Evolutionary conservation across 2,113 vertebrate species (phyloP).

Genomic region (Neogobius melanostomus): DNA sequence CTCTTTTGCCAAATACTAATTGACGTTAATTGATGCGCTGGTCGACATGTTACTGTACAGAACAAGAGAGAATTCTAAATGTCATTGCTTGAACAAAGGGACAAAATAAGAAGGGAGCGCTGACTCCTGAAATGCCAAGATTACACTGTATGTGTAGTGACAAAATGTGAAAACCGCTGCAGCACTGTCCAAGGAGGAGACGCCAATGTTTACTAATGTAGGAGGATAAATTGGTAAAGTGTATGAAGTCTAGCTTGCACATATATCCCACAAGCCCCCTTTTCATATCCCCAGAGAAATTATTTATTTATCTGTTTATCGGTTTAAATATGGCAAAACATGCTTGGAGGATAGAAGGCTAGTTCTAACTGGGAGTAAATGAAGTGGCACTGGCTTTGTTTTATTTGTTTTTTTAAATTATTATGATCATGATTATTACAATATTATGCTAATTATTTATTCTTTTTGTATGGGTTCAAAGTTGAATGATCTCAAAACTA

Average conservation of each 20-base stretch:
- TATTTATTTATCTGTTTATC: constrained; percentile 87
- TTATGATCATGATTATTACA: constrained; percentile 75
- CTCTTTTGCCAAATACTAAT: constrained; percentile 56
- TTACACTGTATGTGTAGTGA: constrained; percentile 51
- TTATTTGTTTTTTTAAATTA: constrained; percentile 69
- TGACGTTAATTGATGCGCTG: constrained; percentile 33
- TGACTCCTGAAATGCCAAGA: constrained; percentile 47
- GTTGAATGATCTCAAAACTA: constrained; percentile 99
- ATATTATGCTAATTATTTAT: constrained; percentile 93
- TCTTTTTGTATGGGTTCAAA: constrained; percentile 97
- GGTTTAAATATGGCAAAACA: constrained; percentile 69
- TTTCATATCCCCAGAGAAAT: constrained; percentile 68
- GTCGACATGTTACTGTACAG: constrained; percentile 38
- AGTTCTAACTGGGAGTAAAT: constrained; percentile 69
- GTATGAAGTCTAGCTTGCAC: constrained; percentile 74
- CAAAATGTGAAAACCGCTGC: constrained; percentile 52
- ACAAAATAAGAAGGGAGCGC: constrained; percentile 12
- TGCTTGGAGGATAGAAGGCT: constrained; percentile 74
- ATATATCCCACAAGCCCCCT: constrained; percentile 58
- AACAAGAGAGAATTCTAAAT: constrained; percentile 29
- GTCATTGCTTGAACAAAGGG: constrained; percentile 24
- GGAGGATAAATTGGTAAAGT: constrained; percentile 46
- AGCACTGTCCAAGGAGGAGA: constrained; percentile 61
- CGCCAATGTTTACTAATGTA: constrained; percentile 70
- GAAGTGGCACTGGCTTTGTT: constrained; percentile 80